Conservation (phyloP, 1,140 invertebrate genomes). For the Goniozus legneri region DNA sequence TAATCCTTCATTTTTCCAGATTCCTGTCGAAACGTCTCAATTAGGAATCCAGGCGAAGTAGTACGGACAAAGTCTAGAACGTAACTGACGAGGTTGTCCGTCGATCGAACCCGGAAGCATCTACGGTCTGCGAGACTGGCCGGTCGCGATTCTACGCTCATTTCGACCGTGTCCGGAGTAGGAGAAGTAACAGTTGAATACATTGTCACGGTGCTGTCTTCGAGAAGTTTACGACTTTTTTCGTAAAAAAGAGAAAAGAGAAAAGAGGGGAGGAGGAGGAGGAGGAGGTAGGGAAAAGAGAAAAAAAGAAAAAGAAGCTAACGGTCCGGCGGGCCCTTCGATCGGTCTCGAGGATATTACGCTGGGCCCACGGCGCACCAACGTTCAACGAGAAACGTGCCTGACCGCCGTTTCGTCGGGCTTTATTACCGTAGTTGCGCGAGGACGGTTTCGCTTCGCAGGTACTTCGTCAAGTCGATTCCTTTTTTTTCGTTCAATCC, state of each 20-base stretch:
- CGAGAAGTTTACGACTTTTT: constrained; percentile 42
- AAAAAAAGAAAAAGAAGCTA: constrained; percentile 28
- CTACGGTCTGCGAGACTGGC: too few species aligned
- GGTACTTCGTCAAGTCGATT: too few species aligned
- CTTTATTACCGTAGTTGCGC: constrained; percentile 45
- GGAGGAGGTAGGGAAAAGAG: too few species aligned
- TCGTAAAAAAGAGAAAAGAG: constrained; percentile 31
- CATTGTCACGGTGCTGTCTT: constrained; percentile 32
- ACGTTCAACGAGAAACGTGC: constrained; percentile 32
- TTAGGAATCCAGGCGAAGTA: too few species aligned
- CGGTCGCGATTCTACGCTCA: neutral
- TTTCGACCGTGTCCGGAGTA: constrained; percentile 1
- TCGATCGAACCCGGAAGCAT: too few species aligned
- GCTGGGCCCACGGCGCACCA: neutral
- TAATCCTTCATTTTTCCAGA: too few species aligned
- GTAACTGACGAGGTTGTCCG: too few species aligned
- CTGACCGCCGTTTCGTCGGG: constrained; percentile 29
- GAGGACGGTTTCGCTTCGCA: too few species aligned
- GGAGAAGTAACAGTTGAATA: constrained; percentile 32
- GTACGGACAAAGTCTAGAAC: too few species aligned
- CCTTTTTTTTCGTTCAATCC: too few species aligned
- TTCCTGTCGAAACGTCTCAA: too few species aligned
- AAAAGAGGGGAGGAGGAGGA: too few species aligned
- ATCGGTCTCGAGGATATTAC: neutral
- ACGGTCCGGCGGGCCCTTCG: constrained; percentile 25